phyloP scores from a whole-genome alignment of 2,888 invertebrate species.

The Galeopsomyia nigrocyanea region DNA sequence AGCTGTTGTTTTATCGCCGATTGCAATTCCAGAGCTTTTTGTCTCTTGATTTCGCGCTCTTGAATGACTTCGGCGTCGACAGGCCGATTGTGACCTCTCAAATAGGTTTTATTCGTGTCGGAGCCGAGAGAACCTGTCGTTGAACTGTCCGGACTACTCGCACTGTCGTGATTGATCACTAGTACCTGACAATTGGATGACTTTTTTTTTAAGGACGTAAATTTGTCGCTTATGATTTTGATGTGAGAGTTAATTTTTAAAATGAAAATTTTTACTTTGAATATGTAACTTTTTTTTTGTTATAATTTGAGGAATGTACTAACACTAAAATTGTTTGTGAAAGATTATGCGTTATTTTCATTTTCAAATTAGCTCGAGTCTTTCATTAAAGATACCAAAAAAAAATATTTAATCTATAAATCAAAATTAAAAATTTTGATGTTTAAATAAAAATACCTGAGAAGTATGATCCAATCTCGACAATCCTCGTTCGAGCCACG shows the following conservation, averaged over 20 bases:
- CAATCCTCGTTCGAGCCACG: constrained; percentile 67
- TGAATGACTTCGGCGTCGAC: constrained; percentile 84
- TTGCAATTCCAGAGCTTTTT: constrained; percentile 89
- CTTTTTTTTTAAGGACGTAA: no score
- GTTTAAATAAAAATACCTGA: constrained; percentile 54
- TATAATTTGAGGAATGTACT: no score
- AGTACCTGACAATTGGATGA: constrained; percentile 67
- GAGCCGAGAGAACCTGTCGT: constrained; percentile 61
- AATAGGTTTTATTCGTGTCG: constrained; percentile 73
- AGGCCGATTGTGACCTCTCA: constrained; percentile 89
- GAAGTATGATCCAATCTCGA: constrained; percentile 63
- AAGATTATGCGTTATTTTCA: no score
- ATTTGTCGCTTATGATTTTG: no score
- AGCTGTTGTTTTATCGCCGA: constrained; percentile 87
- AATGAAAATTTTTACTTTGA: no score
- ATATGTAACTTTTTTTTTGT: no score
- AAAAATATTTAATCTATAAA: no score
- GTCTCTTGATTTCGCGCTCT: constrained; percentile 85
- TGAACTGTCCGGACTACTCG: constrained; percentile 63
- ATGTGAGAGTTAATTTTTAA: no score
- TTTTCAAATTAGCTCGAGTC: no score
- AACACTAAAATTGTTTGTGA: no score
- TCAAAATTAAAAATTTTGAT: no score
- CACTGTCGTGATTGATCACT: constrained; percentile 72
- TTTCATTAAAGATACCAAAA: no score